Evolutionary conservation across 2,113 vertebrate genomes (phyloP).

Genomic region (Psophia crepitans): DNA sequence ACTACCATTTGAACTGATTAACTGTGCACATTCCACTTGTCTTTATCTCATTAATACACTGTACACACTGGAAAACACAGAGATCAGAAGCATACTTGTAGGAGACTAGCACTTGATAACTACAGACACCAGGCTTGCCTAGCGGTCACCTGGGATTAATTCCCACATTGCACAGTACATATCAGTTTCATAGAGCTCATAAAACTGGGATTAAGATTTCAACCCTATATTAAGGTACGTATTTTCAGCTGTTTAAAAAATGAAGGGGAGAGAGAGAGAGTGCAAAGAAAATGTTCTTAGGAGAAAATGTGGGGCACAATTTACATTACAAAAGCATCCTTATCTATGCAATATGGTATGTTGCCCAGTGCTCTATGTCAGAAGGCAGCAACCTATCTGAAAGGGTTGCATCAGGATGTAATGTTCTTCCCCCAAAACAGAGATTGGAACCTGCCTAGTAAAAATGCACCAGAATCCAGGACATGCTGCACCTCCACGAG

Average conservation of each 20-base stretch:
- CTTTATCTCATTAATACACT: slow-evolving; percentile 4
- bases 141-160: slow-evolving; percentile 5
- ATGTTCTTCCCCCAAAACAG: not conserved
- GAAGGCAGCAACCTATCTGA: not conserved
- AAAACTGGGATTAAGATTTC: slow-evolving; percentile 41
- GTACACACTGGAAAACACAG: not conserved
- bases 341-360: not conserved
- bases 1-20: slow-evolving; percentile 1
- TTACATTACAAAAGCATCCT: not conserved
- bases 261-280: too few relatives aligned
- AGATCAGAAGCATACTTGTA: not conserved
- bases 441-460: not conserved
- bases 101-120: not conserved
- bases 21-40: not conserved
- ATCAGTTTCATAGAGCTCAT: slow-evolving; percentile 23
- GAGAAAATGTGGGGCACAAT: not conserved
- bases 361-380: not conserved
- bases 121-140: not conserved
- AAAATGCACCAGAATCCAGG: not conserved
- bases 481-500: not conserved
- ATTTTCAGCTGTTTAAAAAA: slow-evolving; percentile 4
- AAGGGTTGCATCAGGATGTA: not conserved
- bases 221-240: not conserved
- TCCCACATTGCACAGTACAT: not conserved
- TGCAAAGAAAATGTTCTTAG: not conserved